A percentile compares a stretch with the other conserved stretches of the same genome.
phyloP scores from a whole-genome alignment of 1,140 invertebrate species.

The Ylistrum balloti region DNA sequence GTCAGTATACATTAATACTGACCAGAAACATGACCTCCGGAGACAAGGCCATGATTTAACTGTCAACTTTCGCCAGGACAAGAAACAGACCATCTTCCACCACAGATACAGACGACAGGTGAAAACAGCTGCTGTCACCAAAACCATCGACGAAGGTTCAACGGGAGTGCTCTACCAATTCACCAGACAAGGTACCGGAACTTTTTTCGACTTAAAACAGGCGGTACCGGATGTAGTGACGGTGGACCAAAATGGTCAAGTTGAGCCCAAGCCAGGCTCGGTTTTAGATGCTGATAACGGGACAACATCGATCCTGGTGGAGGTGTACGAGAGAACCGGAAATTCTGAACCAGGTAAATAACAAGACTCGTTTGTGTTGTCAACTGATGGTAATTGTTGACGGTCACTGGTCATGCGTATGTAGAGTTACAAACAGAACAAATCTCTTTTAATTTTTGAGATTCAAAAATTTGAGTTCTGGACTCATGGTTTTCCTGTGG shows the following conservation, averaged over 20 bases:
- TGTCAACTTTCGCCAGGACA: background rate
- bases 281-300: background rate
- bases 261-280: background rate
- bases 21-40: background rate
- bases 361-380: background rate
- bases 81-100: background rate
- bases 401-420: no score
- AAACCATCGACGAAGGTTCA: background rate
- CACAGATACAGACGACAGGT: background rate
- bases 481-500: no score
- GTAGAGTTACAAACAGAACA: no score
- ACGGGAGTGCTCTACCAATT: background rate
- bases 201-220: background rate
- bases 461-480: no score
- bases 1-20: background rate
- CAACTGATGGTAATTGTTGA: no score
- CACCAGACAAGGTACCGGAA: background rate
- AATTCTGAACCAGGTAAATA: background rate
- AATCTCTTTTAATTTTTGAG: no score
- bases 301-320: background rate
- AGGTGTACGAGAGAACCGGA: background rate
- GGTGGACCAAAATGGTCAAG: background rate
- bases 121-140: background rate
- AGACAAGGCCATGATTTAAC: slow-evolving; percentile 9
- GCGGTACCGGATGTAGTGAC: slow-evolving; percentile 1